Evolutionary conservation across 1,140 invertebrate genomes (phyloP), one percentile per base, ranked within the genome.

Genomic region (Sminthurinus signatus): DNA sequence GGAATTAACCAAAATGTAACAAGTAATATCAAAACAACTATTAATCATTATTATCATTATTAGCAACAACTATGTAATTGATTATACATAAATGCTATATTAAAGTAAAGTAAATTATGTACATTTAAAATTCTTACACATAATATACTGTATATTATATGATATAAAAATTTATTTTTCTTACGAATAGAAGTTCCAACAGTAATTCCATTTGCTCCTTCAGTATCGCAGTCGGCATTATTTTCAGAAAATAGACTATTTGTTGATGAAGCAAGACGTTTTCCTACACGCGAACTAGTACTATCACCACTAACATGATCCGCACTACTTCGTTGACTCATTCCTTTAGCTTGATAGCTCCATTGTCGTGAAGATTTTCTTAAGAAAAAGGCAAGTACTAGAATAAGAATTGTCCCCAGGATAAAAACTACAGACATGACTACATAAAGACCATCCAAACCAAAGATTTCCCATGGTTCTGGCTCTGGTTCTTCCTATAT

Each of bases 391-490:
- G 60, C 64, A 23, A 58, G 28, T 10, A 57, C 46, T 15, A 72
- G 17, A 12, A 72, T 64, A 19, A 61, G 12, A 5, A 68, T 43
- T 8, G 64, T 58, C 15, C 32, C 32, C 32, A 69, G 17, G n/a
- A 69, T 43, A 50, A 72, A 72, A 27, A 77, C 50, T 14, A 75
- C 64, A 0, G 67, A 69, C 73, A 78, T 76, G 1, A 78, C 67
- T 39, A 80, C 75, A 29, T 62, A 69, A 58, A 77, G 73, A 21
- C 75, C 75, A 46, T 79, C 76, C 2, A 78, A 67, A 23, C 75
- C 74, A 17, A 78, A 73, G 10, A 82, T 73, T n/a, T 66, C 73
- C 63, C 74, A 80, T 39, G 74, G 73, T 12, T 62, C 42, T 5
- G 67, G 55, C 5, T 64, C 60, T 54, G 74, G 67, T 1, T 79